phyloP scores from a whole-genome alignment of 2,797 vertebrate genomes.

The Trachops cirrhosus region DNA sequence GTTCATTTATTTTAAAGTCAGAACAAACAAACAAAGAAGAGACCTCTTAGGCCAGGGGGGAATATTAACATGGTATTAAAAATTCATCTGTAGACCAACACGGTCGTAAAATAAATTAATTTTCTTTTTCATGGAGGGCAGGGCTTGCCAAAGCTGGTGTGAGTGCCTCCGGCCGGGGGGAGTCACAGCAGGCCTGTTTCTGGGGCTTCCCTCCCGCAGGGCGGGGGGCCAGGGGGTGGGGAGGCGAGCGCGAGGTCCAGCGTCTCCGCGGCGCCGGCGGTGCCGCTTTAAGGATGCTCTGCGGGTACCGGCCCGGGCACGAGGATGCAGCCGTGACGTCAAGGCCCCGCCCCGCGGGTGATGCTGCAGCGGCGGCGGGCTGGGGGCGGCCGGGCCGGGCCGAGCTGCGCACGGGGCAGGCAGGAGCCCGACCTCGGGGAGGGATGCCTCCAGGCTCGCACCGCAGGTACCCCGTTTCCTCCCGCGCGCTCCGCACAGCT shows the following conservation, averaged over 20 bases:
- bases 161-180: neutral
- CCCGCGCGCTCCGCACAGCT: neutral
- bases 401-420: neutral
- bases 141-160: neutral
- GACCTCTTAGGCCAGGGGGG: neutral
- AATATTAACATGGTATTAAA: too few species aligned
- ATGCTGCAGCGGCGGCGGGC: conserved; percentile 60
- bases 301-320: conserved; percentile 28
- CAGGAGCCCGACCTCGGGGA: conserved; percentile 24
- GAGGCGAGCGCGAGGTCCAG: neutral
- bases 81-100: neutral
- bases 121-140: neutral
- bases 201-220: neutral
- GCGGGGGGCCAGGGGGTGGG: neutral
- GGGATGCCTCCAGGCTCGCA: conserved; percentile 66
- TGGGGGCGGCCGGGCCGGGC: conserved; percentile 32
- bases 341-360: conserved; percentile 72
- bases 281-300: conserved; percentile 65
- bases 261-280: neutral
- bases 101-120: neutral
- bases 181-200: neutral
- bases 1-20: neutral
- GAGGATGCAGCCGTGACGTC: conserved; percentile 73
- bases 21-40: rapidly evolving
- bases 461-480: conserved; percentile 72